Percentiles rank a stretch among this genome's conserved stretches.
Conservation (phyloP, 2,113 vertebrate species). For the Collichthys lucidus region DNA sequence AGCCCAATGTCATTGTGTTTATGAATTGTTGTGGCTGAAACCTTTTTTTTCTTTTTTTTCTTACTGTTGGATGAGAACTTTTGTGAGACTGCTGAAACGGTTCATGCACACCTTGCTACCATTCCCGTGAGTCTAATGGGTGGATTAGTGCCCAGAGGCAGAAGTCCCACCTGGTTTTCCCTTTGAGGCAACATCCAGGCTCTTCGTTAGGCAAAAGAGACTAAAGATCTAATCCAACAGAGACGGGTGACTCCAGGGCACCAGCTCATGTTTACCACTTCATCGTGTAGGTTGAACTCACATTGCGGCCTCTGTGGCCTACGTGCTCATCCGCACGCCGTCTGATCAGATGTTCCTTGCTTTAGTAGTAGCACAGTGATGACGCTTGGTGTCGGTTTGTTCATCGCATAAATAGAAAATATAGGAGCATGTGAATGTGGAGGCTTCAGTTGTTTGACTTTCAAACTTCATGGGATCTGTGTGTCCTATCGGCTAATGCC, state of each 20-base stretch:
- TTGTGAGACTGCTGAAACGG: constrained; percentile 2
- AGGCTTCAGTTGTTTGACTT: not conserved
- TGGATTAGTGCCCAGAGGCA: constrained; percentile 5
- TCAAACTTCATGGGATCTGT: not conserved
- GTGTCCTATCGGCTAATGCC: not conserved
- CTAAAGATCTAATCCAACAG: constrained; percentile 38
- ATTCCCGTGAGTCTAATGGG: constrained; percentile 18
- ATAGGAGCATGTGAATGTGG: not conserved
- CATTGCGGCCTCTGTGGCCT: not conserved
- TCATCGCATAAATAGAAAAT: not conserved
- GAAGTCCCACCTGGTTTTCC: constrained; percentile 22
- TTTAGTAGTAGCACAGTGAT: not conserved
- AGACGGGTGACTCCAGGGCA: constrained; percentile 23
- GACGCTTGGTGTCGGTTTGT: not conserved
- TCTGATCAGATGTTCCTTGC: constrained; percentile 3
- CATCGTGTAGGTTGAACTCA: constrained; percentile 3
- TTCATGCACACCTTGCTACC: not conserved
- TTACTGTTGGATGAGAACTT: not conserved
- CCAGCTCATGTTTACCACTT: constrained; percentile 42
- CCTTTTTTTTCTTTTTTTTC: not conserved
- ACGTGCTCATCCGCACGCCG: not conserved
- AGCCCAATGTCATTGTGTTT: constrained; percentile 14
- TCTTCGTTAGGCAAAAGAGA: constrained; percentile 16
- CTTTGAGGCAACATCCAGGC: constrained; percentile 26
- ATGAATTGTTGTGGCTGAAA: constrained; percentile 3